phyloP scores from a whole-genome alignment of 2,113 vertebrate species.

The Hassar affinis region DNA sequence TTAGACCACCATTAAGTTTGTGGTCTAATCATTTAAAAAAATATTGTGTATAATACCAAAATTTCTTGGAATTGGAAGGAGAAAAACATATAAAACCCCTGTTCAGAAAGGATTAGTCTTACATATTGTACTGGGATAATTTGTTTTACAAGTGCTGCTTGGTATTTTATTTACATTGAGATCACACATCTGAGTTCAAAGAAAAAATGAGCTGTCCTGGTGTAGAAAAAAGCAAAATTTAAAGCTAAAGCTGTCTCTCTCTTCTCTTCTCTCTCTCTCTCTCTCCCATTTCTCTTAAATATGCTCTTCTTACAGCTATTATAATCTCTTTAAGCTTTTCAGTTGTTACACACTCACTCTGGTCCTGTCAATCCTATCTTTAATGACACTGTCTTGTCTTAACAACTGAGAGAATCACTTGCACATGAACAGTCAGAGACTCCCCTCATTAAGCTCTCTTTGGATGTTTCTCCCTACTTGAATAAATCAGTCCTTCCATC shows the following conservation, averaged over 20 bases:
- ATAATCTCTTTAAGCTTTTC: background rate
- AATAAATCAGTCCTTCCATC: background rate
- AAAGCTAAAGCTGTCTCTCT: background rate
- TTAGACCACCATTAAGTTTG: background rate
- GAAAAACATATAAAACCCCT: background rate
- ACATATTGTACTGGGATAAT: background rate
- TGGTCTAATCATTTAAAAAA: too few species aligned
- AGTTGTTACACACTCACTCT: background rate
- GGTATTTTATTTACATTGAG: background rate
- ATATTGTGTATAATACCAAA: background rate
- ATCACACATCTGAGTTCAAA: background rate
- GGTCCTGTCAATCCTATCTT: background rate
- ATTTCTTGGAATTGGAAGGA: background rate
- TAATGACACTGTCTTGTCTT: background rate
- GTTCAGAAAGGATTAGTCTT: background rate
- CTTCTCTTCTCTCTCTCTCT: background rate
- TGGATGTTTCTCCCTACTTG: background rate
- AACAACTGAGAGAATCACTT: slow-evolving; percentile 2
- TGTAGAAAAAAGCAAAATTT: background rate
- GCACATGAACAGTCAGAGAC: background rate
- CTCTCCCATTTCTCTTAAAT: background rate
- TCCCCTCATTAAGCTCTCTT: background rate
- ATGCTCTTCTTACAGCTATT: background rate
- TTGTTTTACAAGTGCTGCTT: background rate
- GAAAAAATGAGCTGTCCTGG: background rate